phyloP scores from a whole-genome alignment of 64 coral and sea anemone genomes.

The Porites australiensis region DNA sequence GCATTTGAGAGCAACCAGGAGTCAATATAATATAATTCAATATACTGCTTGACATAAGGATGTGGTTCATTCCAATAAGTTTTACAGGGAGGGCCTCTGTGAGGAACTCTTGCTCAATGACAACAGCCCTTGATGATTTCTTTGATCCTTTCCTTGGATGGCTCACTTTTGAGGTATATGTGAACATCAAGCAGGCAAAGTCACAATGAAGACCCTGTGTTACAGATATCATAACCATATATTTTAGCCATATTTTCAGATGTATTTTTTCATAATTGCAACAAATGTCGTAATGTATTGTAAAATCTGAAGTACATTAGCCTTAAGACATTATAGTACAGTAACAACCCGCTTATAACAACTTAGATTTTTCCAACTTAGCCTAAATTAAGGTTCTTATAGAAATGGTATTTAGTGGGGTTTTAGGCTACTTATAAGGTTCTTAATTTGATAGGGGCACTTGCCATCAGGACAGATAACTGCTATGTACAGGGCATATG shows the following conservation, averaged over 20 bases:
- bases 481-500: no score
- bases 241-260: not conserved
- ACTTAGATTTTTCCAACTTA: no score
- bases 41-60: slow-evolving; percentile 89
- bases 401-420: no score
- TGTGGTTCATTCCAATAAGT: slow-evolving; percentile 94
- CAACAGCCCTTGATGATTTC: slow-evolving; percentile 90
- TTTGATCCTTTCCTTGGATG: slow-evolving; percentile 70
- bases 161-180: slow-evolving; percentile 75
- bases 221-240: not conserved
- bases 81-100: slow-evolving; percentile 81
- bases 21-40: slow-evolving; percentile 95
- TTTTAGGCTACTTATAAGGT: no score
- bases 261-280: no score
- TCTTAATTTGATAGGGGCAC: no score
- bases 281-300: no score
- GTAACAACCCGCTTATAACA: no score
- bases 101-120: slow-evolving; percentile 93
- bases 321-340: no score
- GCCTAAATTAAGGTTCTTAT: no score
- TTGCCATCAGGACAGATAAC: no score
- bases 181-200: slow-evolving; percentile 96
- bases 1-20: slow-evolving; percentile 74
- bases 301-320: no score
- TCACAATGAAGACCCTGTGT: slow-evolving; percentile 86